Evolutionary conservation across 1,140 invertebrate genomes (phyloP).

Genomic region (Lucilia cuprina): DNA sequence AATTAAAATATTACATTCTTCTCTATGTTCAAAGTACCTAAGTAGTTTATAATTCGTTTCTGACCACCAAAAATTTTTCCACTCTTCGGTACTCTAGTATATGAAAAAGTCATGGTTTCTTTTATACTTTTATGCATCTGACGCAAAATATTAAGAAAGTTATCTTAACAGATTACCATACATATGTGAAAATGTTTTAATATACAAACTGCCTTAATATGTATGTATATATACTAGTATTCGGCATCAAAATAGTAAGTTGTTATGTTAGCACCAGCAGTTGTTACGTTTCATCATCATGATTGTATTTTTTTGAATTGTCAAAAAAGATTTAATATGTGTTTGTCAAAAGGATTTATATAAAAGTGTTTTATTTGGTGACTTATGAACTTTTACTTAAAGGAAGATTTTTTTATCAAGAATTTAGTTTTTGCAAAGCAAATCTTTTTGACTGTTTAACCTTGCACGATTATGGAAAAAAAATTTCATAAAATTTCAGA

Average conservation of each 20-base stretch:
- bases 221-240: not conserved
- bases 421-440: no score
- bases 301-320: not conserved
- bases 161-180: constrained; percentile 7
- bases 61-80: no score
- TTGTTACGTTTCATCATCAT: not conserved
- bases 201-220: no score
- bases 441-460: no score
- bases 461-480: no score
- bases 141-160: constrained; percentile 5
- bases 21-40: no score
- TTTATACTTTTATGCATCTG: not conserved
- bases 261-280: not conserved
- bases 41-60: no score
- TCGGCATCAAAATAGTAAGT: not conserved
- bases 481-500: no score
- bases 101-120: not conserved
- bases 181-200: not conserved
- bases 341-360: not conserved
- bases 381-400: no score
- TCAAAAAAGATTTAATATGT: not conserved
- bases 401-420: no score
- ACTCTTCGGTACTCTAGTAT: no score
- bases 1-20: no score
- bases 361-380: not conserved